Conservation (phyloP, 2,113 vertebrate genomes). For the Lamprotornis superbus region DNA sequence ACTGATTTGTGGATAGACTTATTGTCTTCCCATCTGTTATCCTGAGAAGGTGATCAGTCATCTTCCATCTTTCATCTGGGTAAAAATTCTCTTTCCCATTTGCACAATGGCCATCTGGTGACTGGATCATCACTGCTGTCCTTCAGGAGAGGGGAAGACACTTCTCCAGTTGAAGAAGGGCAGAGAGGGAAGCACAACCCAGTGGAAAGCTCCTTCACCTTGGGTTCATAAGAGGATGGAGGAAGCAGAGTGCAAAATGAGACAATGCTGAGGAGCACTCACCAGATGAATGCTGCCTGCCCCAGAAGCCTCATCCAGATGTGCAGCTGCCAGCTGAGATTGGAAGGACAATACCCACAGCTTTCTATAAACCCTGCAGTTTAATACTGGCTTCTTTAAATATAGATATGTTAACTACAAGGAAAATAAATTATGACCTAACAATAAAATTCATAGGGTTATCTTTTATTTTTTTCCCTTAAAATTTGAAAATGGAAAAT, state of each 20-base stretch:
- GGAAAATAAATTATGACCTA: not conserved
- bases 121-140: not conserved
- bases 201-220: not conserved
- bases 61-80: not conserved
- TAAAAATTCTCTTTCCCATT: not conserved
- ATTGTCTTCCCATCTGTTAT: not conserved
- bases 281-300: not conserved
- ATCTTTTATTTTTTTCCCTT: not conserved
- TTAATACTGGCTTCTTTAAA: not conserved
- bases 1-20: not conserved
- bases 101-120: not conserved
- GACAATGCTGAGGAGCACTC: rapidly evolving
- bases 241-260: not conserved
- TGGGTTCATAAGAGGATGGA: not conserved
- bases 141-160: not conserved
- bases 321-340: not conserved
- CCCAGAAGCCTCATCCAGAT: not conserved
- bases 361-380: not conserved
- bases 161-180: not conserved
- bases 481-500: not conserved
- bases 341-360: not conserved
- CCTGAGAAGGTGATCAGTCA: not conserved
- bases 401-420: not conserved
- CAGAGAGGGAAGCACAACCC: not conserved
- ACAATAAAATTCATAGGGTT: not conserved